A percentile compares a stretch with the other conserved stretches of the same genome.
phyloP scores from a whole-genome alignment of 2,888 invertebrate genomes.

The Phlogophora meticulosa region DNA sequence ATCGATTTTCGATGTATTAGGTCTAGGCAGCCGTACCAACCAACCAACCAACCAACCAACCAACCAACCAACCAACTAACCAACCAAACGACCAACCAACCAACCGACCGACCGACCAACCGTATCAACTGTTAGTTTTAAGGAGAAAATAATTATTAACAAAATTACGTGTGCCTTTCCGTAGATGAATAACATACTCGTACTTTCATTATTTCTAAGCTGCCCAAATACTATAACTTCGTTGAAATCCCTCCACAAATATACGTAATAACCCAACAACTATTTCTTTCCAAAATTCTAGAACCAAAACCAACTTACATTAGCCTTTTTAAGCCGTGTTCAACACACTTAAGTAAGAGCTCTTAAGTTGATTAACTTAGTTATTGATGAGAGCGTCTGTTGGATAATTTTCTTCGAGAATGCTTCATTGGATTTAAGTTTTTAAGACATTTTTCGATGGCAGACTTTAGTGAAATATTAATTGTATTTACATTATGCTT shows the following conservation, averaged over 20 bases:
- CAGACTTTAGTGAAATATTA: conserved; percentile 8
- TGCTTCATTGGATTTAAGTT: conserved; percentile 65
- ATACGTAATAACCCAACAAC: background rate
- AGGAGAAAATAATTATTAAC: background rate
- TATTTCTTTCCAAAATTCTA: conserved; percentile 14
- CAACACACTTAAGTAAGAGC: conserved; percentile 72
- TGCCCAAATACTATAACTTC: no score
- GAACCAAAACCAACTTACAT: conserved; percentile 59
- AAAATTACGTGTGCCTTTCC: background rate
- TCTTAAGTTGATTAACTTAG: conserved; percentile 80
- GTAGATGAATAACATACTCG: no score
- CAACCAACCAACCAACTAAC: no score
- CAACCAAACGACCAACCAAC: no score
- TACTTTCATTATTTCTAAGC: no score
- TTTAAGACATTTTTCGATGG: conserved; percentile 16
- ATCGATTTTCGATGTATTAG: no score
- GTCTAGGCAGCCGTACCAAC: no score
- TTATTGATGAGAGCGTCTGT: conserved; percentile 72
- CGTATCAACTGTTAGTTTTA: no score
- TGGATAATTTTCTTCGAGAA: conserved; percentile 62
- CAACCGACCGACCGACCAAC: no score
- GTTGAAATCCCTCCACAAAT: background rate
- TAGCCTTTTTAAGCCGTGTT: conserved; percentile 70
- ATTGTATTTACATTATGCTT: conserved; percentile 26
- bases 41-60: no score